Base-by-base conservation (phyloP, 1,140 invertebrate genomes). In the Varroa destructor region DNA sequence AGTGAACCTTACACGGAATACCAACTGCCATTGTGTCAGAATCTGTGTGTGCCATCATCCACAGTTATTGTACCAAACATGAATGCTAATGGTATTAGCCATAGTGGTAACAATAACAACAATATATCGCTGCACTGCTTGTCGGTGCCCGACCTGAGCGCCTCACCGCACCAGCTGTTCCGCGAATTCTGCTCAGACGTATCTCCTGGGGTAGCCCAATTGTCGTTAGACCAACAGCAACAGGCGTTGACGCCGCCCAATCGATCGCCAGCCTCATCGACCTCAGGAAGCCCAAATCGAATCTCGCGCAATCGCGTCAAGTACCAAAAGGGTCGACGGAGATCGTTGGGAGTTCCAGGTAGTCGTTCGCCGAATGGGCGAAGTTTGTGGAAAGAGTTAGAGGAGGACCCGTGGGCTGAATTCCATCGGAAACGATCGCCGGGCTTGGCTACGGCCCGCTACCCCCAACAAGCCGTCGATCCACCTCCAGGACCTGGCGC, bases 101-200 rank as follows among this genome's bases (percentile, higher is more conserved):
- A 51, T 51, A 51, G 46, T 8, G 8, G 46, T 8, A 51, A 8
- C 8, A 51, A 51, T 8, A 51, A 51, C 3, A 67, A 67, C 4
- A 67, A 67, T 40, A 46, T 14, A 40, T 67, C 61, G 10, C 14
- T 67, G 12, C 61, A 67, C 36, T 67, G 61, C 46, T 67, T 67
- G 46, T 67, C 61, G 61, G 61, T 67, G 61, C 61, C 61, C 61
- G 61, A 67, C 61, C 61, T 67, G 40, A 67, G 61, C 46, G 46
- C 61, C 46, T 67, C 61, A 67, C 61, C 61, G 61, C 61, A 67
- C 46, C 61, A 67, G 61, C 61, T 67, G 12, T 67, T 67, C 61
- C 40, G 46, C 40, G 61, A 67, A 46, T 67, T 67, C 61, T 67
- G 61, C 36, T 67, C 61, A 40, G 61, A 67, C 3, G 46, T 12